phyloP scores from a whole-genome alignment of 1,140 invertebrate genomes.

The Agraylea sexmaculata region DNA sequence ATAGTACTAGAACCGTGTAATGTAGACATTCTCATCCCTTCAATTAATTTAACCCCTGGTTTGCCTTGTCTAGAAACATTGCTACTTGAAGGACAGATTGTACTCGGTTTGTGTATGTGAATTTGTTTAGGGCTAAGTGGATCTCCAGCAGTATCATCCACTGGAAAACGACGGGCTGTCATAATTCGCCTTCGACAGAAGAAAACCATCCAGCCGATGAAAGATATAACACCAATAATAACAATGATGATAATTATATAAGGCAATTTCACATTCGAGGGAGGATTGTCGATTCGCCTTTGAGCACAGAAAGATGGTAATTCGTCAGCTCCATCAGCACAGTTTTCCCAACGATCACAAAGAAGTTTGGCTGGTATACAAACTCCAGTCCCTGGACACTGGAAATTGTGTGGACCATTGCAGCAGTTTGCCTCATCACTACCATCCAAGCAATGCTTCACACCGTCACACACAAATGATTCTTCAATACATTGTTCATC shows the following conservation, averaged over 20 bases:
- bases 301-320: constrained; percentile 44
- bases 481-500: constrained; percentile 68
- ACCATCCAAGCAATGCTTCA: constrained; percentile 57
- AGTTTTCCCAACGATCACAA: constrained; percentile 59
- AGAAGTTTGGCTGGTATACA: constrained; percentile 47
- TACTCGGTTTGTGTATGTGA: constrained; percentile 5
- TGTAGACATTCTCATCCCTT: constrained; percentile 53
- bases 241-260: constrained; percentile 34
- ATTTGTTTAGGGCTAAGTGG: constrained; percentile 36
- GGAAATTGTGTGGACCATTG: constrained; percentile 46
- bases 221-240: constrained; percentile 35
- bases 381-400: constrained; percentile 45
- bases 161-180: constrained; percentile 30
- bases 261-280: constrained; percentile 37
- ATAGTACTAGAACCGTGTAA: constrained; percentile 48
- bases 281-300: constrained; percentile 23
- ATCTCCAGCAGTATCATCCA: constrained; percentile 48
- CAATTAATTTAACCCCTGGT: constrained; percentile 29
- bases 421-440: constrained; percentile 53
- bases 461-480: constrained; percentile 57
- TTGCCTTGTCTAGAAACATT: constrained; percentile 35
- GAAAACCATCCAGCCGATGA: constrained; percentile 35
- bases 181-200: constrained; percentile 36
- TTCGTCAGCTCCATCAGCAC: constrained; percentile 64
- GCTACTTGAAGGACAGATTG: constrained; percentile 23